phyloP scores from a whole-genome alignment of 2,113 vertebrate genomes.

The Heterochromis multidens region DNA sequence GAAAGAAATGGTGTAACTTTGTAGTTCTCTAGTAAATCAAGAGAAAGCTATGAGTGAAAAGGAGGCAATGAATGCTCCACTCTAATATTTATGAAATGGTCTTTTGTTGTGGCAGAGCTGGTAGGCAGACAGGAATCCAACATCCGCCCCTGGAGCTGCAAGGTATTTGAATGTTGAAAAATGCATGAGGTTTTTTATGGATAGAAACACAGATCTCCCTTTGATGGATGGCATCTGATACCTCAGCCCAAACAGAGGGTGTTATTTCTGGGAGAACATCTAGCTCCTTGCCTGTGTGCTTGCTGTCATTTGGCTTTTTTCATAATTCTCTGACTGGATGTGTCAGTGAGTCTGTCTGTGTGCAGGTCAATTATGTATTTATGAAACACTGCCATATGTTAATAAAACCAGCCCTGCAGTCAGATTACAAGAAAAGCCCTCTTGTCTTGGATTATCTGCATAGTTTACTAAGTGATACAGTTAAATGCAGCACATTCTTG shows the following conservation, averaged over 20 bases:
- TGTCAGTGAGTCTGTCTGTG: not conserved
- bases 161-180: constrained; percentile 77
- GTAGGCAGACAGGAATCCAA: constrained; percentile 45
- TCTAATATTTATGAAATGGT: constrained; percentile 72
- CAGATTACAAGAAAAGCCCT: not conserved
- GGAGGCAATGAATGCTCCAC: constrained; percentile 26
- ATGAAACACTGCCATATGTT: not conserved
- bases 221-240: constrained; percentile 65
- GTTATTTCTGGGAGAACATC: constrained; percentile 29
- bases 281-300: constrained; percentile 34
- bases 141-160: constrained; percentile 56
- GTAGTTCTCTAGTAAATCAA: constrained; percentile 39
- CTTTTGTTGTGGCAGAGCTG: constrained; percentile 69
- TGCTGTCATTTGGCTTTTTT: constrained; percentile 39
- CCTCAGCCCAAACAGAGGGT: constrained; percentile 21
- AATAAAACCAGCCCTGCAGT: not conserved
- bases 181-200: constrained; percentile 72
- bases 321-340: constrained; percentile 32
- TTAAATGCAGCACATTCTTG: not conserved
- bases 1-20: constrained; percentile 18
- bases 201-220: constrained; percentile 60
- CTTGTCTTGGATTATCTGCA: not conserved
- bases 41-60: constrained; percentile 18
- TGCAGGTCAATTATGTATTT: not conserved
- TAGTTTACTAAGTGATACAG: not conserved